These are phyloP conservation scores for Botia almorhae DNA, from an alignment of 2,797 vertebrate species.

Conservation along the genomic window DNA sequence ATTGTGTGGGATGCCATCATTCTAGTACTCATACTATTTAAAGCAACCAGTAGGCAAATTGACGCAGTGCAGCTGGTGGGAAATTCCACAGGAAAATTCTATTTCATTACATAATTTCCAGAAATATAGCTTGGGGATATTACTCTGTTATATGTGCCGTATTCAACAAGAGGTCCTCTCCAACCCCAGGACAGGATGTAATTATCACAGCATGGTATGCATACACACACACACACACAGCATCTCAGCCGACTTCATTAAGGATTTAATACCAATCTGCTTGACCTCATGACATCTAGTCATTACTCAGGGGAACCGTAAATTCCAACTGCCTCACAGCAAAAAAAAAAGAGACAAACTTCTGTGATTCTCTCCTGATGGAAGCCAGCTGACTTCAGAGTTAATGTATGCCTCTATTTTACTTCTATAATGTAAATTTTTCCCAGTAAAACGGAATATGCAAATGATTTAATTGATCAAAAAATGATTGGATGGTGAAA, in stretches of 20 bases:
- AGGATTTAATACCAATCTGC: conserved; percentile 64
- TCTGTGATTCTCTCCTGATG: neutral
- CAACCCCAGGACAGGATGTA: conserved; percentile 66
- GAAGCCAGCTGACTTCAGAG: neutral
- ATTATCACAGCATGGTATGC: conserved; percentile 37
- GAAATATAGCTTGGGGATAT: conserved; percentile 22
- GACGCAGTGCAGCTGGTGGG: no score
- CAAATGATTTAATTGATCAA: neutral
- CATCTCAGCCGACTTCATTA: conserved; percentile 68
- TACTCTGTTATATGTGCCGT: conserved; percentile 34
- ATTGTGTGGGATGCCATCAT: neutral
- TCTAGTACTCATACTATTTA: neutral
- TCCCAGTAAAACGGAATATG: neutral
- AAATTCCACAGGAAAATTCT: neutral
- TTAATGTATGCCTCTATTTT: neutral
- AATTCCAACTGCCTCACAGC: conserved; percentile 27
- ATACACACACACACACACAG: conserved; percentile 28
- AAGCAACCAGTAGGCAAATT: neutral
- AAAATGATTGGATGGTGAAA: neutral
- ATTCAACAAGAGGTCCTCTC: conserved; percentile 56
- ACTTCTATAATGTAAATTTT: neutral
- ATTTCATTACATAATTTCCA: neutral
- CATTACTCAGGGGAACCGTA: conserved; percentile 44
- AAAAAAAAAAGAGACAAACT: neutral
- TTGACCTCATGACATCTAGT: conserved; percentile 40